A percentile compares a stretch with the other conserved stretches of the same genome.
These are phyloP conservation scores for Acanthosepion lycidas DNA, from an alignment of 2,888 invertebrate genomes.

Conservation along the genomic window DNA sequence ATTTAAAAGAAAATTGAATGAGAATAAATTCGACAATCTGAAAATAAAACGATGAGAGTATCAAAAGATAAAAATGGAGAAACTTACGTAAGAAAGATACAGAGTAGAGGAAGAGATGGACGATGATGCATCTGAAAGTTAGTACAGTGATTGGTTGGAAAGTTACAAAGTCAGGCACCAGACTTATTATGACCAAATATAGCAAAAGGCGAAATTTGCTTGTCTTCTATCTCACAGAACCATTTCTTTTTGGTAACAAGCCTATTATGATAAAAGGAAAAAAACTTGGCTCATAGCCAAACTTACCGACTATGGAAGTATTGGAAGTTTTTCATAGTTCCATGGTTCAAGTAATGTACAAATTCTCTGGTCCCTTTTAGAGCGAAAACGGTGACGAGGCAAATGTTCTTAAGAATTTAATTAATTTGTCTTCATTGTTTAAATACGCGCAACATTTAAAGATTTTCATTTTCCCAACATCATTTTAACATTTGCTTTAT, in stretches of 20 bases:
- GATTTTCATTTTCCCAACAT: too few species aligned
- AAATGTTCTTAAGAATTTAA: too few species aligned
- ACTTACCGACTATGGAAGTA: not conserved
- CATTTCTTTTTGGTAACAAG: not conserved
- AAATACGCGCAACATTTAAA: too few species aligned
- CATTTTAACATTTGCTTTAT: not conserved
- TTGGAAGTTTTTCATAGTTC: not conserved
- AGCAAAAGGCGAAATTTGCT: not conserved
- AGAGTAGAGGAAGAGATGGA: not conserved
- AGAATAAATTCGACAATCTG: too few species aligned
- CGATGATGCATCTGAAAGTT: not conserved
- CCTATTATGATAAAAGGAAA: not conserved
- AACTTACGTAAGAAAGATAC: not conserved
- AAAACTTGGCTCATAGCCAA: not conserved
- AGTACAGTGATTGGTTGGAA: not conserved
- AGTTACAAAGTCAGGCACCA: not conserved
- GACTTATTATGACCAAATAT: not conserved
- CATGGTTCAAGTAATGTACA: not conserved
- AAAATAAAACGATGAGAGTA: too few species aligned
- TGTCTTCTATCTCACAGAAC: not conserved
- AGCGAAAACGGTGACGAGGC: not conserved
- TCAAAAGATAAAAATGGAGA: too few species aligned
- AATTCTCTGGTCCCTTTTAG: not conserved
- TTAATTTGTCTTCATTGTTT: too few species aligned
- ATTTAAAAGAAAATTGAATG: too few species aligned